These are phyloP conservation scores for Hiodon alosoides DNA, from an alignment of 2,113 vertebrate genomes.

Conservation along the genomic window DNA sequence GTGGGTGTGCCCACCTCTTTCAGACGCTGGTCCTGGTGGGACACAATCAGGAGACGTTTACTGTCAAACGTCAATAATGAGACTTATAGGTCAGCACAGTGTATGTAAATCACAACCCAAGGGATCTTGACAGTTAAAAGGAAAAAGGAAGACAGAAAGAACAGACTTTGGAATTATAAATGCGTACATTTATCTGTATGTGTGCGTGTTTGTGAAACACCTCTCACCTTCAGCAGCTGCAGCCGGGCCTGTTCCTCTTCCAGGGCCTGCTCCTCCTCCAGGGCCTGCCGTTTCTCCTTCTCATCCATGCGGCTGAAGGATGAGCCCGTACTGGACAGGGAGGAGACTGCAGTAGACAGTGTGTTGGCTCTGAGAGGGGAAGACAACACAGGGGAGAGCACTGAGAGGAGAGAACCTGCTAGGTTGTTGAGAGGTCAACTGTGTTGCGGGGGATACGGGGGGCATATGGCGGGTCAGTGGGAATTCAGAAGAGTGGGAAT, in stretches of 20 bases:
- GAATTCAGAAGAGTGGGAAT: no score
- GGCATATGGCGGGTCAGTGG: no score
- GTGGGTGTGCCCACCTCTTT: conserved; percentile 77
- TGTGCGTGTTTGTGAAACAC: conserved; percentile 6
- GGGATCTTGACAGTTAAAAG: background rate
- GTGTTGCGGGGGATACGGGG: no score
- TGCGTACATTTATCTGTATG: background rate
- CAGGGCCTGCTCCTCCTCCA: conserved; percentile 81
- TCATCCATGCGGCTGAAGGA: conserved; percentile 87
- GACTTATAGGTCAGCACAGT: conserved; percentile 7
- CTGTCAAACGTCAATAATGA: no score
- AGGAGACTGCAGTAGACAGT: conserved; percentile 80
- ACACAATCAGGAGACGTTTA: background rate
- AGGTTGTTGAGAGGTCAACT: background rate
- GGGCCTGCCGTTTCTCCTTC: conserved; percentile 80
- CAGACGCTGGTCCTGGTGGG: conserved; percentile 74
- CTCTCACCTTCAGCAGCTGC: conserved; percentile 78
- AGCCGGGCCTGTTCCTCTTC: conserved; percentile 84
- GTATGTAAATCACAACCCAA: background rate
- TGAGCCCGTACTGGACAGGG: conserved; percentile 83
- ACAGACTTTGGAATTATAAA: no score
- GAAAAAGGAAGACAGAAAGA: no score
- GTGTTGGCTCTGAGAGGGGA: conserved; percentile 70
- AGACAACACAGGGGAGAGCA: background rate
- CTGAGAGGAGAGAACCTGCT: background rate